Conservation (phyloP, 37 sponge, comb jelly and placozoan species). For the Corticium candelabrum region DNA sequence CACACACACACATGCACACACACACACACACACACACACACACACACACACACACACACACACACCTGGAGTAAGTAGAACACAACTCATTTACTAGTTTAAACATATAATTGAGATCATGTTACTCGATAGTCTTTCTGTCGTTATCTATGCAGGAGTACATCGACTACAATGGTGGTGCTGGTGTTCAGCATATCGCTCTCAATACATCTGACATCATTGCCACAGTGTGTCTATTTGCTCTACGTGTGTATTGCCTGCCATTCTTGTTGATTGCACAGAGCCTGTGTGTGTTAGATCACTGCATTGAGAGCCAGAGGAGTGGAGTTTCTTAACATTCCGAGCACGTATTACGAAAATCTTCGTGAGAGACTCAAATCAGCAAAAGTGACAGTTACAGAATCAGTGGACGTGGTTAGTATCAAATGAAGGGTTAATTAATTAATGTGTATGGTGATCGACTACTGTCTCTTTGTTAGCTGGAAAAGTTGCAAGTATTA, state of each 20-base stretch:
- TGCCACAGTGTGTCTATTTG: slow-evolving; percentile 26
- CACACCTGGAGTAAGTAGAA: no score
- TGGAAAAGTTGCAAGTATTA: slow-evolving; percentile 83
- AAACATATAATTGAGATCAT: no score
- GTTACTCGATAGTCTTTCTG: slow-evolving; percentile 2
- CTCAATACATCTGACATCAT: slow-evolving; percentile 77
- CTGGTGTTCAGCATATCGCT: slow-evolving; percentile 98
- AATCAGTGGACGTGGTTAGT: slow-evolving; percentile 61
- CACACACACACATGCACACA: neutral
- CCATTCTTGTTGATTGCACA: neutral
- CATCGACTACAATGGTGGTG: slow-evolving; percentile 84
- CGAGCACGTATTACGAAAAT: slow-evolving; percentile 72
- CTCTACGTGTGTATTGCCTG: neutral
- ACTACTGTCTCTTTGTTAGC: slow-evolving; percentile 36
- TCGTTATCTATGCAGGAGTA: slow-evolving; percentile 56
- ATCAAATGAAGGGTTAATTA: neutral
- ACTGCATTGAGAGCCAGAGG: slow-evolving; percentile 71
- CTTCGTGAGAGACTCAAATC: slow-evolving; percentile 68
- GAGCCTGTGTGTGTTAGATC: slow-evolving; percentile 37
- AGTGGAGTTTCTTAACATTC: slow-evolving; percentile 73
- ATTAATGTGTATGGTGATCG: no score
- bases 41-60: no score
- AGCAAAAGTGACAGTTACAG: slow-evolving; percentile 67
- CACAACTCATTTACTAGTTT: neutral
- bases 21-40: no score